Conservation (phyloP, 23 tunicate species). For the Clavelina lepadiformis region DNA sequence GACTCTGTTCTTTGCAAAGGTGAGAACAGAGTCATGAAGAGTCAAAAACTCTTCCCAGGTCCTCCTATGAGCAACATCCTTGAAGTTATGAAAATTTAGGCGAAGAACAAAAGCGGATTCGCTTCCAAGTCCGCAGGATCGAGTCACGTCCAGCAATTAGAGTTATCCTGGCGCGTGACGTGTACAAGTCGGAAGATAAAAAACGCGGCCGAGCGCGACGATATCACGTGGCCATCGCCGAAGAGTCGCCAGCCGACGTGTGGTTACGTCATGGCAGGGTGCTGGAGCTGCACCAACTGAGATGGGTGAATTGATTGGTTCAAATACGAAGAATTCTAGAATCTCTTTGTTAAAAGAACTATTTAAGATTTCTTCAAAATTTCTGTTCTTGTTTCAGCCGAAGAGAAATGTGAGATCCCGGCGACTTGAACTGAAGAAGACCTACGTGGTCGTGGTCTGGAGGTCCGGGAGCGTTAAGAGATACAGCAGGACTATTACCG, state of each 20-base stretch:
- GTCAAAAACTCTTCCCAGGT: neutral
- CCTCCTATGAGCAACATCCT: neutral
- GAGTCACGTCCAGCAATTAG: neutral
- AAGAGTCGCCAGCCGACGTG: conserved; percentile 19
- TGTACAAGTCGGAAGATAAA: conserved; percentile 20
- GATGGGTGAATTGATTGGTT: neutral
- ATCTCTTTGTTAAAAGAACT: too few species aligned
- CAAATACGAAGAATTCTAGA: too few species aligned
- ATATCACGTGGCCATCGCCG: conserved; percentile 15
- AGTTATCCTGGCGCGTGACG: conserved; percentile 8
- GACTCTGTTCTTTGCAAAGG: conserved; percentile 7
- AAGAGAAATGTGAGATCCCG: conserved; percentile 17
- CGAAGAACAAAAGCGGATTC: conserved; percentile 6
- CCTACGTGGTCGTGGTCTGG: conserved; percentile 19
- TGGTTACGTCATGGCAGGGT: conserved; percentile 11
- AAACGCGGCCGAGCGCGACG: conserved; percentile 2
- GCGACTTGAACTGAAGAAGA: neutral
- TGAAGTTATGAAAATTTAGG: conserved; percentile 1
- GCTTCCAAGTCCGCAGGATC: conserved; percentile 18
- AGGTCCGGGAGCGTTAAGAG: conserved; percentile 3
- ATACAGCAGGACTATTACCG: conserved; percentile 13
- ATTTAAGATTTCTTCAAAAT: too few species aligned
- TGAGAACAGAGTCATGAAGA: neutral
- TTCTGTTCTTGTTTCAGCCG: conserved; percentile 17
- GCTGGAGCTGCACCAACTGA: conserved; percentile 1